Percentiles rank a stretch among this genome's conserved stretches.
Evolutionary conservation across 2,888 invertebrate genomes (phyloP).

Genomic region (Agrenia bidenticulata): DNA sequence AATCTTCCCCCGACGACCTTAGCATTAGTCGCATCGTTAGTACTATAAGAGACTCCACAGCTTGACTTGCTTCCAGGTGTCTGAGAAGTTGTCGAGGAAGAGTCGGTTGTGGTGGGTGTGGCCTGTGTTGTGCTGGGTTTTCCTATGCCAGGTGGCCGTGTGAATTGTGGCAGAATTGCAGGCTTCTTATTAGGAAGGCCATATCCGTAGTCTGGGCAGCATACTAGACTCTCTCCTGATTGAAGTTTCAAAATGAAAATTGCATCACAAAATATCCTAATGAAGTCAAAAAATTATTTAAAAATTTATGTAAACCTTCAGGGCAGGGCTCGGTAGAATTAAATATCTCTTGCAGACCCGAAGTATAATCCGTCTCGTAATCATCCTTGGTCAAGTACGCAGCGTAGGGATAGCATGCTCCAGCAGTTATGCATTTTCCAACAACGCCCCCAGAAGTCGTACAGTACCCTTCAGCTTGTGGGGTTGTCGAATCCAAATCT

Average conservation of each 20-base stretch:
- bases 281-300: not conserved
- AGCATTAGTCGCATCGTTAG: not conserved
- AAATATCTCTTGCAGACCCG: slow-evolving; percentile 21
- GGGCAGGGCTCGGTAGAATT: slow-evolving; percentile 24
- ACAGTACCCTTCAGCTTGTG: slow-evolving; percentile 14
- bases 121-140: not conserved
- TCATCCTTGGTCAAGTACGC: not conserved
- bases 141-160: slow-evolving; percentile 20
- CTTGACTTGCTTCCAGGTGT: not conserved
- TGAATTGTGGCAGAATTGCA: slow-evolving; percentile 18
- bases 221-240: slow-evolving; percentile 11
- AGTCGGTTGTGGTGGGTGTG: not conserved
- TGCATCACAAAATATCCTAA: not conserved
- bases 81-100: not conserved
- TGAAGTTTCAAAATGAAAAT: not conserved
- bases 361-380: slow-evolving; percentile 12
- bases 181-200: slow-evolving; percentile 26
- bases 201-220: slow-evolving; percentile 30
- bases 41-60: not conserved
- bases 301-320: not conserved
- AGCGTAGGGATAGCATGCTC: slow-evolving; percentile 35
- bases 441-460: slow-evolving; percentile 11
- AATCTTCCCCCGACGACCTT: slow-evolving; percentile 83
- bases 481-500: no score
- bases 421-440: slow-evolving; percentile 31